A percentile compares a stretch with the other conserved stretches of the same genome.
phyloP scores from a whole-genome alignment of 2,888 invertebrate genomes.

The Antheraea yamamai region DNA sequence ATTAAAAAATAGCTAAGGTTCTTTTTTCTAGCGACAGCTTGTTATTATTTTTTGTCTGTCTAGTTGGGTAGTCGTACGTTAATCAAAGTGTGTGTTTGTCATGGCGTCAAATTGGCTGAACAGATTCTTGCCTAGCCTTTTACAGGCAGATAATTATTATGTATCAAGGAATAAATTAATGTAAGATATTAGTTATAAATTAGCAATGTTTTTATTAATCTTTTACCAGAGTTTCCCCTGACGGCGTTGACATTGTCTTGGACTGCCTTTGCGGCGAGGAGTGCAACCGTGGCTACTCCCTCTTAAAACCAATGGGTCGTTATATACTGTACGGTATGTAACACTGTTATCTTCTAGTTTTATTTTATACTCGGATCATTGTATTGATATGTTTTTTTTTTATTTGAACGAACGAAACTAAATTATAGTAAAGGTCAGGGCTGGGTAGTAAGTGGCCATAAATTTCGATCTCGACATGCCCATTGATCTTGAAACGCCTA shows the following conservation, averaged over 20 bases:
- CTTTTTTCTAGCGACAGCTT: no score
- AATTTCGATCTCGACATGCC: not conserved
- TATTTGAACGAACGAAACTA: not conserved
- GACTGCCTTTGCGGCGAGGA: constrained; percentile 95
- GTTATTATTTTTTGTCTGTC: no score
- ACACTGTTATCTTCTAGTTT: not conserved
- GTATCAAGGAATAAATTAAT: not conserved
- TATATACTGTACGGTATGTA: constrained; percentile 90
- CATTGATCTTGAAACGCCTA: not conserved
- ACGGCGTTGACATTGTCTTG: constrained; percentile 92
- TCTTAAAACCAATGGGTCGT: constrained; percentile 93
- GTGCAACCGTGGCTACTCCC: constrained; percentile 90
- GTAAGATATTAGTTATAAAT: not conserved
- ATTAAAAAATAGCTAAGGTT: no score
- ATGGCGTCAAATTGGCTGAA: no score
- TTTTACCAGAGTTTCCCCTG: constrained; percentile 83
- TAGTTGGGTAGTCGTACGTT: no score
- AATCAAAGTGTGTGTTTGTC: no score
- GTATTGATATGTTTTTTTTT: not conserved
- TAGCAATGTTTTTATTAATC: not conserved
- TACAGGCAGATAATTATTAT: not conserved
- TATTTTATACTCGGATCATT: not conserved
- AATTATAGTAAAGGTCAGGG: not conserved
- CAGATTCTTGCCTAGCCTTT: no score
- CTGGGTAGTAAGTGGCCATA: not conserved